Evolutionary conservation across 2,113 vertebrate species (phyloP).

Genomic region (Motacilla tschutschensis): DNA sequence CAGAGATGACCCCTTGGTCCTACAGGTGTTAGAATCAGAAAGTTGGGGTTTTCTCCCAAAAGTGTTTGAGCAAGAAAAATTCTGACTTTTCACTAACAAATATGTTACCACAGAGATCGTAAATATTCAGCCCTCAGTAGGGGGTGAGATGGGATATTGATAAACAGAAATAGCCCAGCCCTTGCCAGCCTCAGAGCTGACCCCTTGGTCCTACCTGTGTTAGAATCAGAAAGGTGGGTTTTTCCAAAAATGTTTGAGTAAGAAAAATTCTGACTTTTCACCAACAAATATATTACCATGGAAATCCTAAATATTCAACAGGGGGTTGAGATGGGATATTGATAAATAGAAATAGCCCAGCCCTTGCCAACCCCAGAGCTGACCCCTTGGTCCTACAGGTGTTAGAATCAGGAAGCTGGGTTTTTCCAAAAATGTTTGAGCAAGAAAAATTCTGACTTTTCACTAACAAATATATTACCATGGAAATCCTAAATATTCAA

Average conservation of each 20-base stretch:
- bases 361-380: too few relatives aligned
- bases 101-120: conserved; percentile 9
- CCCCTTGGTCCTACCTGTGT: neutral
- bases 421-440: neutral
- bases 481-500: conserved; percentile 38
- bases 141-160: neutral
- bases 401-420: too few relatives aligned
- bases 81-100: neutral
- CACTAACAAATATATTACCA: neutral
- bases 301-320: conserved; percentile 26
- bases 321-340: too few relatives aligned
- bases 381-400: too few relatives aligned
- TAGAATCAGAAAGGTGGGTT: neutral
- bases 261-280: neutral
- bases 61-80: neutral
- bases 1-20: neutral
- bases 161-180: neutral
- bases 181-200: neutral
- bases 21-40: neutral
- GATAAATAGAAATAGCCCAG: too few relatives aligned
- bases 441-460: neutral
- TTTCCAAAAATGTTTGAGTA: neutral
- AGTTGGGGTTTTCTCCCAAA: too few relatives aligned
- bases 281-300: too few relatives aligned
- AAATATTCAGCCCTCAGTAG: conserved; percentile 26